These are phyloP conservation scores for Pseudococcus longispinus DNA, from an alignment of 2,888 invertebrate species.

Conservation along the genomic window DNA sequence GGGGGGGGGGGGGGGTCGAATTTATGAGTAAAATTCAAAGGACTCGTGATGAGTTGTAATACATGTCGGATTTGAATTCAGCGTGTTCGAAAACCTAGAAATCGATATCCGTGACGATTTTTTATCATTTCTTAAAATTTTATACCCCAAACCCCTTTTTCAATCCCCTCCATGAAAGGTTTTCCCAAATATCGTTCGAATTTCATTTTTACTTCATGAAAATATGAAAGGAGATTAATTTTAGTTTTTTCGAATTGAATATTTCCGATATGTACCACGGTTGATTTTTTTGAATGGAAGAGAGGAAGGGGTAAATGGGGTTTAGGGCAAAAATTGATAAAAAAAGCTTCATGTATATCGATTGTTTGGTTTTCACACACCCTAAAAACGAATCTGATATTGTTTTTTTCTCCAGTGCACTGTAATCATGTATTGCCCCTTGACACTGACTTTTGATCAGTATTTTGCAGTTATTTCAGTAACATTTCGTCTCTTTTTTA, in stretches of 20 bases:
- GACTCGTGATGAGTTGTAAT: not conserved
- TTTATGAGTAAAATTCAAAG: too few species aligned
- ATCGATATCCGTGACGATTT: not conserved
- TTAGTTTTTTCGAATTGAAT: not conserved
- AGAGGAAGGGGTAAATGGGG: not conserved
- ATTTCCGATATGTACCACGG: not conserved
- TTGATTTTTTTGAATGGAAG: too few species aligned
- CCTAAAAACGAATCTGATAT: not conserved
- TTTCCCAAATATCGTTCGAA: too few species aligned
- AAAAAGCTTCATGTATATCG: not conserved
- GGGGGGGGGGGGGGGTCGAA: too few species aligned
- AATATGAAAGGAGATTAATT: too few species aligned
- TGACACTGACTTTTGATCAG: not conserved
- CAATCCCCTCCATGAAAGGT: not conserved
- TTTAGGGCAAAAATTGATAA: not conserved
- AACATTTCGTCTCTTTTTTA: too few species aligned
- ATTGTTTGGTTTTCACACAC: not conserved
- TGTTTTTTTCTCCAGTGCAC: not conserved
- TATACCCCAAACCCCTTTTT: not conserved
- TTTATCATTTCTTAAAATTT: not conserved
- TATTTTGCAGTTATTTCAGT: too few species aligned
- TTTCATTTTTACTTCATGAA: too few species aligned
- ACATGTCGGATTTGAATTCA: not conserved
- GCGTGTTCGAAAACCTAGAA: not conserved
- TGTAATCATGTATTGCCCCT: not conserved